A percentile compares a stretch with the other conserved stretches of the same genome.
phyloP scores from a whole-genome alignment of 2,797 vertebrate species.

The Gallinago stenura region DNA sequence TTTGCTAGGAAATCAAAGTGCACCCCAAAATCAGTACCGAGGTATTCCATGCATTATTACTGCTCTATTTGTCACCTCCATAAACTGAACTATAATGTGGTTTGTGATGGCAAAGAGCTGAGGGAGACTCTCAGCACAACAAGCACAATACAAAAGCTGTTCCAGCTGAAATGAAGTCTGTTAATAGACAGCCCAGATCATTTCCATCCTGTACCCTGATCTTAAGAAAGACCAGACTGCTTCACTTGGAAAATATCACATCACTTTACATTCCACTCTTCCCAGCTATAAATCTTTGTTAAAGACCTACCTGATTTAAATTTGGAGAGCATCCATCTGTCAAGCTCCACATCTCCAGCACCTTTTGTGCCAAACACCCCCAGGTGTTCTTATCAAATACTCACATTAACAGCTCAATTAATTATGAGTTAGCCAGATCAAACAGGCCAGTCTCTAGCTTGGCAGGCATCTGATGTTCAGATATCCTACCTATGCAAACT shows the following conservation, averaged over 20 bases:
- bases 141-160: not conserved
- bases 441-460: slow-evolving; percentile 61
- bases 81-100: not conserved
- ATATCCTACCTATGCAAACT: slow-evolving; percentile 66
- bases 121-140: not conserved
- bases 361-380: slow-evolving; percentile 60
- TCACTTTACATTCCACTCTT: slow-evolving; percentile 63
- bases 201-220: slow-evolving; percentile 12
- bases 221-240: slow-evolving; percentile 50
- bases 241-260: slow-evolving; percentile 66
- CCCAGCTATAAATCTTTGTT: slow-evolving; percentile 65
- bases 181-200: slow-evolving; percentile 19
- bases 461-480: slow-evolving; percentile 65
- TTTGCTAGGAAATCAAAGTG: not conserved
- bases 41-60: not conserved
- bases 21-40: not conserved
- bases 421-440: slow-evolving; percentile 74
- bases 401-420: slow-evolving; percentile 75
- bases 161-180: slow-evolving; percentile 24
- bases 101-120: not conserved
- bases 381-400: slow-evolving; percentile 70
- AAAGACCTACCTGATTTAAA: slow-evolving; percentile 58
- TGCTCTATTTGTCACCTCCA: not conserved
- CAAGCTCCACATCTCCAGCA: slow-evolving; percentile 31
- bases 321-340: slow-evolving; percentile 63